phyloP scores from a whole-genome alignment of 2,888 invertebrate genomes.

The Xestia rhomboidea region DNA sequence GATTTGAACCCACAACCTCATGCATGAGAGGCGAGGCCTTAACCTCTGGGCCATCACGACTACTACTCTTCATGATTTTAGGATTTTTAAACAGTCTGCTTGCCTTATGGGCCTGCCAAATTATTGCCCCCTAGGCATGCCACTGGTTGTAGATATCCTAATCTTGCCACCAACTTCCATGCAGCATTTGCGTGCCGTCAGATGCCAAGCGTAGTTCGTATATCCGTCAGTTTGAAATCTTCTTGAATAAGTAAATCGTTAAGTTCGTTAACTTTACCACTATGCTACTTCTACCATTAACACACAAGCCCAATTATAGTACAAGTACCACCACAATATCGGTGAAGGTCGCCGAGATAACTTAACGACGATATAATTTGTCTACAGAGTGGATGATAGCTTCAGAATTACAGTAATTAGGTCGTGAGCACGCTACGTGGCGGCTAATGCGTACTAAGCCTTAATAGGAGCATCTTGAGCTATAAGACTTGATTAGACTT shows the following conservation, averaged over 20 bases:
- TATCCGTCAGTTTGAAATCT: background rate
- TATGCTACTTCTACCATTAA: constrained; percentile 21
- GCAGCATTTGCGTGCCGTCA: background rate
- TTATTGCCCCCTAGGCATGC: background rate
- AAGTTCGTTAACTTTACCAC: constrained; percentile 4
- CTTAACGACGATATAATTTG: constrained; percentile 58
- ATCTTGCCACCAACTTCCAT: background rate
- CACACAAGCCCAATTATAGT: constrained; percentile 24
- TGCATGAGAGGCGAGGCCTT: too few relatives aligned
- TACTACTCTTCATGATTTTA: background rate
- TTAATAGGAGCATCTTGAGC: constrained; percentile 48
- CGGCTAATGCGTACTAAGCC: constrained; percentile 37
- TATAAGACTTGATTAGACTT: constrained; percentile 30
- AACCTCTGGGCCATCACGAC: too few relatives aligned
- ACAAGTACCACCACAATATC: constrained; percentile 43
- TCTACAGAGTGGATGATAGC: constrained; percentile 47
- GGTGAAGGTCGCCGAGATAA: constrained; percentile 58
- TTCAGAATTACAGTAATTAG: constrained; percentile 53
- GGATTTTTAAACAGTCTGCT: background rate
- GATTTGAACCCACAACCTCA: too few relatives aligned
- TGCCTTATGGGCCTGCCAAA: background rate
- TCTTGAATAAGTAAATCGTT: too few relatives aligned
- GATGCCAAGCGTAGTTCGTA: background rate
- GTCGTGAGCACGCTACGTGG: constrained; percentile 36
- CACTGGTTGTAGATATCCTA: background rate